Evolutionary conservation across 2,797 vertebrate genomes (phyloP).

Genomic region (Fistularia tabacaria): DNA sequence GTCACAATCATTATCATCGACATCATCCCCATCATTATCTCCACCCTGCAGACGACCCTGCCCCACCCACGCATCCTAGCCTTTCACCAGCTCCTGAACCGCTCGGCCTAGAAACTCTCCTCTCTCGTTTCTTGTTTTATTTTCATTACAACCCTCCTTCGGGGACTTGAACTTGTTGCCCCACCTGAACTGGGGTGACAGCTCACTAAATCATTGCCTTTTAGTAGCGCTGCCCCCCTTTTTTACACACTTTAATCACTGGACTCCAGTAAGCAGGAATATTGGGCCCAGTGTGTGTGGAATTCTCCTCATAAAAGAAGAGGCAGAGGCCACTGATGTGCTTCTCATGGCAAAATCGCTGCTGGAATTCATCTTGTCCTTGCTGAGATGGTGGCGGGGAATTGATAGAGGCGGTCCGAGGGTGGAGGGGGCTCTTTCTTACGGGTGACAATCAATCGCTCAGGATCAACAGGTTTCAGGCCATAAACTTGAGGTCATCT

Average conservation of each 20-base stretch:
- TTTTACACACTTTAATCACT: conserved; percentile 81
- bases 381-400: conserved; percentile 47
- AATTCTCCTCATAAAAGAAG: conserved; percentile 67
- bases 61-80: conserved; percentile 22
- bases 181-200: conserved; percentile 70
- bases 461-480: conserved; percentile 75
- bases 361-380: conserved; percentile 66
- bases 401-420: conserved; percentile 24
- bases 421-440: conserved; percentile 23
- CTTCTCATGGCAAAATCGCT: conserved; percentile 65
- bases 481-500: conserved; percentile 79
- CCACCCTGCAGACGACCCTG: conserved; percentile 32
- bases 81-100: conserved; percentile 19
- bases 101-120: conserved; percentile 29
- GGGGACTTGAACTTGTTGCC: conserved; percentile 75
- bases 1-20: conserved; percentile 7
- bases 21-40: too few species aligned
- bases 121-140: conserved; percentile 67
- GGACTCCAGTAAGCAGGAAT: conserved; percentile 74
- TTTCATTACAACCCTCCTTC: conserved; percentile 76
- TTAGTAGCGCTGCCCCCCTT: conserved; percentile 74
- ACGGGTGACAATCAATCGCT: conserved; percentile 69
- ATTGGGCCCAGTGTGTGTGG: conserved; percentile 67
- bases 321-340: conserved; percentile 64
- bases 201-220: conserved; percentile 79